phyloP scores from a whole-genome alignment of 2,113 vertebrate species.

The Etheostoma cragini region DNA sequence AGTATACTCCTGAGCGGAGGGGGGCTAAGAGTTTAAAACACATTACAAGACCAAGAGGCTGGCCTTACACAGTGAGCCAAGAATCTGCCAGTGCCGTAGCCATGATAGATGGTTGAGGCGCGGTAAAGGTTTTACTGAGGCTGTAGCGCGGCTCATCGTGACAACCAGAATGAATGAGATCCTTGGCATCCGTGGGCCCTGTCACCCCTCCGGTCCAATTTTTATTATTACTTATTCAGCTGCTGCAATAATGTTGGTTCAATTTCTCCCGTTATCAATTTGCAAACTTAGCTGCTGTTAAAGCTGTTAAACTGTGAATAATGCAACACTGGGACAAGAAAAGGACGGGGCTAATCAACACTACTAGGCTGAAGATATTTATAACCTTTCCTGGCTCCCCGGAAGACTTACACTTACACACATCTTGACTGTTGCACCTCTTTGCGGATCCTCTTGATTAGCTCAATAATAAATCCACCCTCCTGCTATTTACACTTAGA shows the following conservation, averaged over 20 bases:
- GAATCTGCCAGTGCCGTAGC: constrained; percentile 56
- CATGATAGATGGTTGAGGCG: constrained; percentile 66
- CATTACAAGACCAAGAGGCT: constrained; percentile 26
- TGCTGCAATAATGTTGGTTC: constrained; percentile 62
- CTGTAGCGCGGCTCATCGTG: constrained; percentile 43
- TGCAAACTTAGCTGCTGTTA: constrained; percentile 37
- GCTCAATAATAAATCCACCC: constrained; percentile 17
- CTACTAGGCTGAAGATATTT: constrained; percentile 40
- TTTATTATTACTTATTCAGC: constrained; percentile 68
- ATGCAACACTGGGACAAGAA: constrained; percentile 52
- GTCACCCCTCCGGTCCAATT: constrained; percentile 37
- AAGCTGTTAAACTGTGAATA: constrained; percentile 67
- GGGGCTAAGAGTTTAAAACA: constrained; percentile 19
- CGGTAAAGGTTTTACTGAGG: constrained; percentile 62
- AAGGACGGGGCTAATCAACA: constrained; percentile 52
- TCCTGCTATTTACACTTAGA: constrained; percentile 32
- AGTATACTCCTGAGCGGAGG: neutral
- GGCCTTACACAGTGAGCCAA: constrained; percentile 48
- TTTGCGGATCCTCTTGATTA: constrained; percentile 36
- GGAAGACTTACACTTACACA: constrained; percentile 10
- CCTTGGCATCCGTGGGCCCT: constrained; percentile 48
- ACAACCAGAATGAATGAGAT: constrained; percentile 67
- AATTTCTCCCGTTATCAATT: constrained; percentile 66
- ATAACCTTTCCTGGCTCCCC: constrained; percentile 32
- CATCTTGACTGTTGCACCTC: constrained; percentile 17